Conservation (phyloP, 2,797 vertebrate genomes). For the Silurus lanzhouensis region DNA sequence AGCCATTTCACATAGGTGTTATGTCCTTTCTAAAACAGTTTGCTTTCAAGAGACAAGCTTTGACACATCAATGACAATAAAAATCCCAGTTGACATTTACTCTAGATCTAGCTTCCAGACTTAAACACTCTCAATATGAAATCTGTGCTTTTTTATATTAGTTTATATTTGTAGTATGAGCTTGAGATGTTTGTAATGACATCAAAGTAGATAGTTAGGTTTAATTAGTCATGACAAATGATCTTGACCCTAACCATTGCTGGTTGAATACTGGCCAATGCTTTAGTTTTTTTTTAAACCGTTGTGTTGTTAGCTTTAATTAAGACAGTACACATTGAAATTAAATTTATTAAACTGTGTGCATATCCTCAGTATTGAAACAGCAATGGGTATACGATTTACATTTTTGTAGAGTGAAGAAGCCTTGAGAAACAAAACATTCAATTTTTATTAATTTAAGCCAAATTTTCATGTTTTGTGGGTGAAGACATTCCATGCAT, state of each 20-base stretch:
- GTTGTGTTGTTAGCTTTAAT: neutral
- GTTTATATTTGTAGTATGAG: neutral
- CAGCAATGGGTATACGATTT: neutral
- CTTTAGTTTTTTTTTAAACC: neutral
- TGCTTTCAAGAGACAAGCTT: neutral
- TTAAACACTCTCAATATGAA: neutral
- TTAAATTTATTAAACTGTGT: neutral
- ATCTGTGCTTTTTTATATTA: neutral
- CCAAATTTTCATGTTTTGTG: neutral
- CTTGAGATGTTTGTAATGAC: neutral
- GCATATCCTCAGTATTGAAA: neutral
- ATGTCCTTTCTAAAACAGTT: slow-evolving; percentile 4
- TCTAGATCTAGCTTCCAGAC: neutral
- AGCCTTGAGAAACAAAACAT: neutral
- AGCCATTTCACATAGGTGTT: slow-evolving; percentile 26
- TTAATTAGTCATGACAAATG: too few relatives aligned
- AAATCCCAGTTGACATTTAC: neutral
- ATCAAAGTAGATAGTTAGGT: neutral
- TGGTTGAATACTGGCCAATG: neutral
- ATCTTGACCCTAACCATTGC: neutral
- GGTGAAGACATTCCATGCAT: neutral
- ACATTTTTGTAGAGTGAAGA: neutral
- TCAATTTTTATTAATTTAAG: neutral
- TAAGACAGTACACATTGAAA: neutral
- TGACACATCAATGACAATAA: neutral